These are phyloP conservation scores for Nerophis lumbriciformis DNA, from an alignment of 2,113 vertebrate genomes.

Conservation along the genomic window DNA sequence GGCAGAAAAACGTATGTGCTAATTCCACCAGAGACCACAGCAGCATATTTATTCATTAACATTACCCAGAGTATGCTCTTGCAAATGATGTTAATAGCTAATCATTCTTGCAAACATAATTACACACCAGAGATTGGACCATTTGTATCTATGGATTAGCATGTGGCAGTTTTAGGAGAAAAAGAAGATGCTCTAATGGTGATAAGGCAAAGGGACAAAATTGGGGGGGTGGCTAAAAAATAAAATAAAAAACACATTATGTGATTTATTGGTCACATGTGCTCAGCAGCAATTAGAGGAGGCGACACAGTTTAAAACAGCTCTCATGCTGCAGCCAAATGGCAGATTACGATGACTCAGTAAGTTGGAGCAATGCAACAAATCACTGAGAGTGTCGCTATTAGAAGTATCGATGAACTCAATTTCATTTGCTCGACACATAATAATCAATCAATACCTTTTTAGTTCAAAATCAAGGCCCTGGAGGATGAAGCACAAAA, in stretches of 20 bases:
- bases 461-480: conserved; percentile 5
- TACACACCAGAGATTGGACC: conserved; percentile 32
- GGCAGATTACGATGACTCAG: conserved; percentile 23
- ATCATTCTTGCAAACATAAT: conserved; percentile 38
- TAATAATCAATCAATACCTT: conserved; percentile 26
- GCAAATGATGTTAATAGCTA: conserved; percentile 43
- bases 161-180: conserved; percentile 37
- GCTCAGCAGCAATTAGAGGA: conserved; percentile 12
- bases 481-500: conserved; percentile 4
- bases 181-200: conserved; percentile 24
- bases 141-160: conserved; percentile 51
- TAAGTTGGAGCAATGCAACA: conserved; percentile 26
- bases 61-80: conserved; percentile 46
- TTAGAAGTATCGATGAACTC: conserved; percentile 28
- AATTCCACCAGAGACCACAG: conserved; percentile 31
- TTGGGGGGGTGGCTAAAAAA: too few relatives aligned
- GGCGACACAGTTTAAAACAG: conserved; percentile 23
- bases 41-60: conserved; percentile 47
- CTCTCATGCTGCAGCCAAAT: conserved; percentile 21
- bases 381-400: conserved; percentile 11
- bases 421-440: conserved; percentile 14
- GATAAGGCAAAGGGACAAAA: conserved; percentile 18
- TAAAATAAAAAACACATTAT: conserved; percentile 7
- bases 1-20: conserved; percentile 40
- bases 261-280: conserved; percentile 19